Base-by-base conservation (phyloP, 2,888 invertebrate genomes). In the Scotopteryx bipunctaria region DNA sequence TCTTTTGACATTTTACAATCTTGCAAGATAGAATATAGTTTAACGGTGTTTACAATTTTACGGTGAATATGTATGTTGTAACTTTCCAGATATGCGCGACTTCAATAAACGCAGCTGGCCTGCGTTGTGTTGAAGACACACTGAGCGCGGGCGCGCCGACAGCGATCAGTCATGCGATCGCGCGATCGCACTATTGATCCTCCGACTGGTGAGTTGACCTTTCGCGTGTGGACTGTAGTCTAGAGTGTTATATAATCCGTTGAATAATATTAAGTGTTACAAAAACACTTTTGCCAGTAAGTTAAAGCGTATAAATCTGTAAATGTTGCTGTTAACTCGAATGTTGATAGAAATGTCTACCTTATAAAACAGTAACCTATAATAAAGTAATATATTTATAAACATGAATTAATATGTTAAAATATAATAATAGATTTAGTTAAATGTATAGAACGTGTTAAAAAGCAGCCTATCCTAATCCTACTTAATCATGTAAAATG, bases 71-170 rank as follows among this genome's bases (percentile, higher is more conserved):
- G 0, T 15, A 0, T 25, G n/a, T 32, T 35, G n/a, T 13, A 19
- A 6, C 49, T 40, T 72, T 82, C n/a, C 82, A 88, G 88, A 76
- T 88, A 88, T 79, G 83, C 86, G 86, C 88, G 88, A 61, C 78
- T 88, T 63, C 76, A 86, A 70, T 86, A 67, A 82, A 69, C 69
- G 73, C 67, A 68, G 61, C 49, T 58, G 59, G 59, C 64, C 70
- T 63, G 70, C 69, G 70, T 67, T 64, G 64, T 64, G 67, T 64
- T 75, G 71, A 73, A 43, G 46, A 25, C 16, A 48, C 19, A 46
- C 13, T 21, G 47, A 11, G 31, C 29, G 16, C 14, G 5, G 5
- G 1, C n/a, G 25, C 29, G n/a, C 17, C 15, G 19, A 15, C n/a
- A 16, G 19, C 32, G 43, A 47, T 43, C 37, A 13, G 23, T 13